Base-by-base conservation (phyloP, 2,888 invertebrate genomes). In the Nymphalis polychloros region DNA sequence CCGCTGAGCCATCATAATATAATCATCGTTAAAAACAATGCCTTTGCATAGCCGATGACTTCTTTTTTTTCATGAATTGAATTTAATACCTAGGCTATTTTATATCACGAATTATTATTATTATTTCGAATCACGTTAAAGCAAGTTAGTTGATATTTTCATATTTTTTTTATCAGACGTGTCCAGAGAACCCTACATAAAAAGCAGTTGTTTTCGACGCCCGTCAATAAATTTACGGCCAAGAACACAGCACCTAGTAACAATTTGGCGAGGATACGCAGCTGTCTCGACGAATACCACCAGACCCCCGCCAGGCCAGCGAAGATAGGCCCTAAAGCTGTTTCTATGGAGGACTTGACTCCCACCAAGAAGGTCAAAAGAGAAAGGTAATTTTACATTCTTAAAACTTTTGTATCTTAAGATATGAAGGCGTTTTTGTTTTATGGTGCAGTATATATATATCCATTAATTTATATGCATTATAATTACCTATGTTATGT, bases 341-440 rank as follows among this genome's bases (percentile, higher is more conserved):
- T 81, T 1, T 92, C 92, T 0, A 90, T 92, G 90, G 92, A 92
- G 61, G 91, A 92, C 72, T 77, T 92, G 55, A 92, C 92, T 13
- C 92, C 92, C 0, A 84, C 79, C 2, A 92, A 89, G 72, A 80
- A 81, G 69, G 76, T 81, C 16, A 85, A 73, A 65, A 79, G 75
- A 55, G 80, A 84, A 6, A 81, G 81, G 90, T 88, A 68, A 64
- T 67, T 53, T 53, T n/a, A 7, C 55, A 35, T 64, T 27, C 23
- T 8, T 53, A n/a, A 49, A 19, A 49, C 17, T 3, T 8, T 50
- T 19, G 1, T 19, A 8, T 20, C 8, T 8, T 20, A 10, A 10
- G 19, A 50, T 50, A 5, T 13, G 1, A 19, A 10, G 19, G 19
- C 1, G 8, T 4, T 50, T 50, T 41, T 41, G 4, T 13, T 13